A percentile compares a stretch with the other conserved stretches of the same genome.
Conservation (phyloP, 2,888 invertebrate genomes). For the Rhopalosiphum nymphaeae region DNA sequence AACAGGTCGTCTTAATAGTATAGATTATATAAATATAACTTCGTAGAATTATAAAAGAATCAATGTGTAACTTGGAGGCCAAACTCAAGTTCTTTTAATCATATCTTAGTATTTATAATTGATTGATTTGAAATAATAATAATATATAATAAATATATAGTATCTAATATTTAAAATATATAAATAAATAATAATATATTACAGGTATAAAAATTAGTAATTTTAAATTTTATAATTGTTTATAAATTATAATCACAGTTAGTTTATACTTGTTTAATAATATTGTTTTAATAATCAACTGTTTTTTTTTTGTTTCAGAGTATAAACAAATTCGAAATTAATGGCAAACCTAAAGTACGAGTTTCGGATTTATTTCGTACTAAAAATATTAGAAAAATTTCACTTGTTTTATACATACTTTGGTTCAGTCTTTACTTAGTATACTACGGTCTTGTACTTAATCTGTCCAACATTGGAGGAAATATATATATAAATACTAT, state of each 20-base stretch:
- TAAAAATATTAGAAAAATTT: constrained; percentile 76
- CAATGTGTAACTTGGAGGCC: not conserved
- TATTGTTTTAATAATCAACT: not conserved
- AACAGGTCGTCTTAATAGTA: not conserved
- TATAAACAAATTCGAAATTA: constrained; percentile 65
- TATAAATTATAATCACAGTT: not conserved
- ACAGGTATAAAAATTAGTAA: not conserved
- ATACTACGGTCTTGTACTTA: constrained; percentile 83
- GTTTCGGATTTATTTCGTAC: constrained; percentile 79
- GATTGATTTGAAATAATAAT: not conserved
- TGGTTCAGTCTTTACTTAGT: constrained; percentile 85
- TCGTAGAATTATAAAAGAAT: not conserved
- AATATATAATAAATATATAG: not conserved
- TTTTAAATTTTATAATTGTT: not conserved
- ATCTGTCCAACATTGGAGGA: constrained; percentile 81
- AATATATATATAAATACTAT: constrained; percentile 78
- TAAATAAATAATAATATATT: not conserved
- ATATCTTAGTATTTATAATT: not conserved
- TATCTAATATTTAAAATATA: too few species aligned
- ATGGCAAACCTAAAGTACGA: constrained; percentile 71
- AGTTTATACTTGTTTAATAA: not conserved
- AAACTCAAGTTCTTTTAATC: not conserved
- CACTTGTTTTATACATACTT: constrained; percentile 79
- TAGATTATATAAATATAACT: not conserved
- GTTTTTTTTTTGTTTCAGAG: constrained; percentile 60